Evolutionary conservation across 2,797 vertebrate species (phyloP), one percentile per base, ranked within the genome.

Genomic region (Rachycentron canadum): DNA sequence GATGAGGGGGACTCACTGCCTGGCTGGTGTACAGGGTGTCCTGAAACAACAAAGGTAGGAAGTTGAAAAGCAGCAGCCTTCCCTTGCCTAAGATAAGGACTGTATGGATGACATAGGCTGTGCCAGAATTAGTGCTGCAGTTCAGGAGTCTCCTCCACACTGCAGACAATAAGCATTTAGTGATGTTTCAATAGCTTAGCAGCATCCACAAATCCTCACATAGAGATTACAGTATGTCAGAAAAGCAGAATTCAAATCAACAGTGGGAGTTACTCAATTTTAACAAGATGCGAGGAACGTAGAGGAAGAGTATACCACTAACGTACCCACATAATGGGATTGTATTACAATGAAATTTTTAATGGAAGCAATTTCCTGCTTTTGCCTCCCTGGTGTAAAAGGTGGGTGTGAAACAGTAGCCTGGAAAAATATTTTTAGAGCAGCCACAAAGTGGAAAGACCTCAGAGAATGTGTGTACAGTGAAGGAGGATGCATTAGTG

Each of bases 11-110:
- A 40, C 67, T 17, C 32, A 30, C 70, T 10, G 69, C 25, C 73
- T 38, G 47, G 32, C 19, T 55, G 47, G 30, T 53, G 84, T 28
- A 23, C 73, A 76, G 82, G 83, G 90, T 11, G 77, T 83, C 83
- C 88, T 87, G 76, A 63, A 85, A 85, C 49, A 59, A 89, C 89
- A 91, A 88, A 83, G 49, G 73, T 70, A 79, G 84, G 87, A 89
- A 86, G 84, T 85, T 83, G 1, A 81, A 49, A 76, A 68, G 9
- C 73, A 75, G 69, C 73, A 77, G 68, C 34, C n/a, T 75, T 38
- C 69, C 56, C 68, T 23, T 60, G 45, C 28, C 30, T 41, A 26
- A 60, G 25, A 69, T 12, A 34, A 60, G 13, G 28, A 30, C 38
- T 75, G 30, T 23, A 40, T 17, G n/a, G 58, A 80, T 16, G 56